Evolutionary conservation across 2,797 vertebrate species (phyloP).

Genomic region (Pygocentrus nattereri): DNA sequence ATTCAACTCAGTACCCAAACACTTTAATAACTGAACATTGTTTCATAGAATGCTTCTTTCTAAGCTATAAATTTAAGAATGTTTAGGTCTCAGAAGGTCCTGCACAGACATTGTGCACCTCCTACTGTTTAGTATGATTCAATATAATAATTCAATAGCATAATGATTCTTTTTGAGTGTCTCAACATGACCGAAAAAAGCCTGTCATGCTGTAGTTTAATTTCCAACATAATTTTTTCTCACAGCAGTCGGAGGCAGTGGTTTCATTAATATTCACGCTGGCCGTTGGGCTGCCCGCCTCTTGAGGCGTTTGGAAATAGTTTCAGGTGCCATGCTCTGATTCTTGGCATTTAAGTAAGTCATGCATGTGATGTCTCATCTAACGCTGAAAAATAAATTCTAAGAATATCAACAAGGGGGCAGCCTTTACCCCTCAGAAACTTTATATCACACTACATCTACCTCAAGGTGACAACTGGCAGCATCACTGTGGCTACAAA

Average conservation of each 20-base stretch:
- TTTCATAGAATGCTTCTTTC: too few species aligned
- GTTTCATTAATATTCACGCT: constrained; percentile 36
- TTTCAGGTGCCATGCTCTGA: constrained; percentile 22
- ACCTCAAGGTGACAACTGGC: background rate
- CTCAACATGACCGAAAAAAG: too few species aligned
- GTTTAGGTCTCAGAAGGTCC: too few species aligned
- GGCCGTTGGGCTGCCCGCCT: background rate
- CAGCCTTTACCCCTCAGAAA: background rate
- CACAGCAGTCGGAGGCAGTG: constrained; percentile 25
- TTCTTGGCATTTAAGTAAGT: constrained; percentile 34
- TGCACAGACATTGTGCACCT: too few species aligned
- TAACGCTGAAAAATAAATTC: background rate
- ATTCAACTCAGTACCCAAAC: too few species aligned
- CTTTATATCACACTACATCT: background rate
- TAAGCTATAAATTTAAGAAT: too few species aligned
- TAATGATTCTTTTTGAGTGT: too few species aligned
- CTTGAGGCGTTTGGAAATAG: constrained; percentile 26
- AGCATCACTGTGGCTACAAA: background rate
- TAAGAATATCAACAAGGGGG: background rate
- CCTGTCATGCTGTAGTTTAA: too few species aligned
- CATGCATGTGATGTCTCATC: background rate
- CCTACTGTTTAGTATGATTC: too few species aligned
- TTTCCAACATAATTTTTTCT: background rate
- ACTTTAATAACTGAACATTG: too few species aligned
- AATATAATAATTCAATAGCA: too few species aligned